These are phyloP conservation scores for Halocynthia roretzi DNA, from an alignment of 23 tunicate species.

Conservation along the genomic window DNA sequence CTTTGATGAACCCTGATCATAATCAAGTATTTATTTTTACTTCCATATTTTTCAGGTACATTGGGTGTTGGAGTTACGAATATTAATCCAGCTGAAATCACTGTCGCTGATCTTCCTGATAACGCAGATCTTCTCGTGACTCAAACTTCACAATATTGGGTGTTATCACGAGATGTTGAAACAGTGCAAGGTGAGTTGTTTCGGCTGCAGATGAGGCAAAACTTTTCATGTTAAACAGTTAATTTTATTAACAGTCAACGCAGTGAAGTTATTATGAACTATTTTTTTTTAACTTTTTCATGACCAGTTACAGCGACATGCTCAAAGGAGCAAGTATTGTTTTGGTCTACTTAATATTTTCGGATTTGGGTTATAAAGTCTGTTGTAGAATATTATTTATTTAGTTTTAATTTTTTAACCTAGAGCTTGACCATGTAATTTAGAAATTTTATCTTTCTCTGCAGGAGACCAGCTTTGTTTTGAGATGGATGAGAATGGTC, in stretches of 20 bases:
- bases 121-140: slow-evolving; percentile 57
- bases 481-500: slow-evolving; percentile 36
- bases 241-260: no score
- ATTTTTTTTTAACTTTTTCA: no score
- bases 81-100: slow-evolving; percentile 39
- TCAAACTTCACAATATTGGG: slow-evolving; percentile 57
- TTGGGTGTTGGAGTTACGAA: slow-evolving; percentile 75
- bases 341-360: neutral
- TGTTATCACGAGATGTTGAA: slow-evolving; percentile 66
- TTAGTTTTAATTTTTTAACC: neutral
- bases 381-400: neutral
- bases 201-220: no score
- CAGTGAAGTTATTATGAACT: no score
- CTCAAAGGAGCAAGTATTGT: no score
- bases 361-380: neutral
- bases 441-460: neutral
- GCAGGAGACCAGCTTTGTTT: slow-evolving; percentile 82
- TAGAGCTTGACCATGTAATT: neutral
- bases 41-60: slow-evolving; percentile 30
- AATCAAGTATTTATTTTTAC: no score
- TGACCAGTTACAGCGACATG: no score
- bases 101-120: slow-evolving; percentile 41
- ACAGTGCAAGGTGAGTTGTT: slow-evolving; percentile 43
- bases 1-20: neutral
- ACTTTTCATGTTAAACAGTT: no score